Evolutionary conservation across 2,797 vertebrate species (phyloP), one percentile per base, ranked within the genome.

Genomic region (Enteromius mattozi): DNA sequence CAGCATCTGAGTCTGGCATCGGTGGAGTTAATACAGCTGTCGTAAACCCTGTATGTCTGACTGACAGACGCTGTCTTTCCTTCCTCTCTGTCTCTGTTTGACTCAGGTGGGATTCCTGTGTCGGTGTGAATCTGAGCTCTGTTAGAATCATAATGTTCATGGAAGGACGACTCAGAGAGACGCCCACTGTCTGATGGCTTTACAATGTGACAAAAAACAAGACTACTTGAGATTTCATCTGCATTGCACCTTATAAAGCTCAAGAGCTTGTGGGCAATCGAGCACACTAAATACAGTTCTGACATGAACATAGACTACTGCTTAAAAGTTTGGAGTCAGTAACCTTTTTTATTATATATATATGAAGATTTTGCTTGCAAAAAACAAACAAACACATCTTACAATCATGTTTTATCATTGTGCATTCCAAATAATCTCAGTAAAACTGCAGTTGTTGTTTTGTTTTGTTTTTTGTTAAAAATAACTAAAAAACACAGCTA

Each of bases 141-240:
- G 63, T 17, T 83, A 69, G n/a, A 78, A 45, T 78, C 82, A 78
- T 78, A 78, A 84, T 33, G 37, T 77, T 51, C 35, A 56, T 13
- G 6, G 47, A 56, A 42, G 30, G 68, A 65, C 35, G 5, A 40
- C 21, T 61, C 51, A 19, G n/a, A 69, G 66, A 81, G 9, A 85
- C 70, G 5, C 61, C 51, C 61, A 85, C 70, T 51, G 6, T 74
- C 19, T 76, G 79, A 86, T 80, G 70, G 27, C 37, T 83, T 86
- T 80, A 80, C 77, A 87, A 42, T 63, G 54, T 76, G 78, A 71
- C 51, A 70, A 51, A 21, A 68, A 35, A 6, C 61, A 47, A 40
- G 9, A 66, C 56, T 40, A 70, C 24, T n/a, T 51, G 9, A 40
- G 42, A 75, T 71, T 66, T 82, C 66, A 16, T 35, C 8, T 35